phyloP scores from a whole-genome alignment of 2,797 vertebrate genomes.

The Propithecus perrieri region DNA sequence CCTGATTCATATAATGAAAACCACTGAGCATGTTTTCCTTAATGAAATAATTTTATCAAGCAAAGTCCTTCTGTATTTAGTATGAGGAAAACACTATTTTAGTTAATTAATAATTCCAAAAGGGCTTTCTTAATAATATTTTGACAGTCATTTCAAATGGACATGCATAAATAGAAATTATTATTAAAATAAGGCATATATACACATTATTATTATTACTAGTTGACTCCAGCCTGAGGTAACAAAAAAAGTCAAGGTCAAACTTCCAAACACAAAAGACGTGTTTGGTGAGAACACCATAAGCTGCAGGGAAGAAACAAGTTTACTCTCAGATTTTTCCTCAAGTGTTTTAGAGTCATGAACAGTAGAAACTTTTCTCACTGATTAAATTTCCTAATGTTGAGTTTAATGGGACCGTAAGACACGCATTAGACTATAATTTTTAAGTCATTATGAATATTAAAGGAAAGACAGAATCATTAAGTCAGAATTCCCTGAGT shows the following conservation, averaged over 20 bases:
- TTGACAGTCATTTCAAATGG: constrained; percentile 53
- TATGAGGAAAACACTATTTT: constrained; percentile 40
- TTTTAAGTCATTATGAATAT: constrained; percentile 26
- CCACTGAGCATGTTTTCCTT: background rate
- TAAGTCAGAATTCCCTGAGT: background rate
- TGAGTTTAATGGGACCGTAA: constrained; percentile 31
- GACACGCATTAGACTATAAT: background rate
- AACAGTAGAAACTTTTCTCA: background rate
- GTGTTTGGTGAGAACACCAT: background rate
- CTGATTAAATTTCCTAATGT: background rate
- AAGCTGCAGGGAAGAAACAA: background rate
- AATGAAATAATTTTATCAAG: constrained; percentile 11
- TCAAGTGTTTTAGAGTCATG: background rate
- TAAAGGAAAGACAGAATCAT: background rate
- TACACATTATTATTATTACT: background rate
- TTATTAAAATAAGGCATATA: background rate
- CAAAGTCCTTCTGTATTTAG: background rate
- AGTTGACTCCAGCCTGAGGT: background rate
- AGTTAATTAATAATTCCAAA: constrained; percentile 52
- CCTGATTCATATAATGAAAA: background rate
- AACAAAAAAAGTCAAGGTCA: background rate
- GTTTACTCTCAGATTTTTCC: constrained; percentile 4
- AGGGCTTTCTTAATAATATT: constrained; percentile 36
- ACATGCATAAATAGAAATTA: background rate
- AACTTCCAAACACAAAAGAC: constrained; percentile 42